Evolutionary conservation across 1,140 invertebrate genomes (phyloP).

Genomic region (Trichomalopsis sarcophagae): DNA sequence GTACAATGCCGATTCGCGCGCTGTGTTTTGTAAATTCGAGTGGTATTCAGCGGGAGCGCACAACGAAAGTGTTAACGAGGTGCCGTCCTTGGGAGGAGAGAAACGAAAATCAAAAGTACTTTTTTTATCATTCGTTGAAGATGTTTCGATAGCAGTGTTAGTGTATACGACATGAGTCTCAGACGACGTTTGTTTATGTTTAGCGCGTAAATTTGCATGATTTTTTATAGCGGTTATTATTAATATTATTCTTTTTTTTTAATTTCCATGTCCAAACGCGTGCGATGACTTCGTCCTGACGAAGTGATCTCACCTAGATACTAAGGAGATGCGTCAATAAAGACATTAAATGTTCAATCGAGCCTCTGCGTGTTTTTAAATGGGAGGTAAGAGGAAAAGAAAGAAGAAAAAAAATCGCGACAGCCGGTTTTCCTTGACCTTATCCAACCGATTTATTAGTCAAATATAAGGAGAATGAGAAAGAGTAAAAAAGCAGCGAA

Average conservation of each 20-base stretch:
- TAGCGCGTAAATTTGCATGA: slow-evolving; percentile 14
- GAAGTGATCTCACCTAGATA: not conserved
- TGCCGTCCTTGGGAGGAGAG: slow-evolving; percentile 21
- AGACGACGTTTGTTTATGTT: not conserved
- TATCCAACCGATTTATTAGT: slow-evolving; percentile 12
- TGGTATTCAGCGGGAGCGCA: slow-evolving; percentile 17
- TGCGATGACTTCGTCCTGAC: not conserved
- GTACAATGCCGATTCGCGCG: slow-evolving; percentile 1
- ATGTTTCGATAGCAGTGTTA: not conserved
- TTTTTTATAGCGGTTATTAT: not conserved
- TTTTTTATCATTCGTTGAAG: slow-evolving; percentile 14
- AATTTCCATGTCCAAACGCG: not conserved
- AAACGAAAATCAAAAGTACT: slow-evolving; percentile 27
- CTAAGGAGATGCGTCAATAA: slow-evolving; percentile 4
- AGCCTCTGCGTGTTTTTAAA: not conserved
- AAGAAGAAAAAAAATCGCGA: not conserved
- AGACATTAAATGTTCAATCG: not conserved
- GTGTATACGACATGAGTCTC: slow-evolving; percentile 6
- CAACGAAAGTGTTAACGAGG: slow-evolving; percentile 16
- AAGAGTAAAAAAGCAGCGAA: not conserved
- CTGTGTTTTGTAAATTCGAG: slow-evolving; percentile 22
- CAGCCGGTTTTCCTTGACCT: slow-evolving; percentile 34
- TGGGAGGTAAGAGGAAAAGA: not conserved
- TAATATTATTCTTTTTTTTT: not conserved
- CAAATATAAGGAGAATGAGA: not conserved